Evolutionary conservation across 2,888 invertebrate species (phyloP), one percentile per base, ranked within the genome.

Genomic region (Thecophora atra): DNA sequence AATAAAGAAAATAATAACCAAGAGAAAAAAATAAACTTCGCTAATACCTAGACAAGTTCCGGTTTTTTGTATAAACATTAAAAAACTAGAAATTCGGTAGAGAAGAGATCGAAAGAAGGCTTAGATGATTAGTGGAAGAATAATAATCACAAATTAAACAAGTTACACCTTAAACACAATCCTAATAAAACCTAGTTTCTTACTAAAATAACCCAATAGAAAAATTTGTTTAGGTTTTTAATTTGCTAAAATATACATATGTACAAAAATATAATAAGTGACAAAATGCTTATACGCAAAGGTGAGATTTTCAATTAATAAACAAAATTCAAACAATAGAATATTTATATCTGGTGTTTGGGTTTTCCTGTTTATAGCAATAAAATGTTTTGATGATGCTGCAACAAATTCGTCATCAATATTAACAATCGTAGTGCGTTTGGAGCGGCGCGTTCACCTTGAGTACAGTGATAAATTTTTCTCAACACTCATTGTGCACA

Each of bases 201-300:
- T 17, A n/a, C 17, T 47, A 47, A 15, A n/a, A n/a, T 11, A 5
- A 47, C 5, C 8, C 47, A 47, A n/a, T 19, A 63, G 19, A 2
- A 21, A 64, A 11, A 7, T 26, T 44, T 13, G 44, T 21, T n/a
- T n/a, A n/a, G n/a, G n/a, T n/a, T n/a, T n/a, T n/a, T n/a, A n/a
- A n/a, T n/a, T n/a, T n/a, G n/a, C n/a, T n/a, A n/a, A n/a, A n/a
- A 51, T 24, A 21, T 65, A 6, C 52, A 30, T 13, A 66, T 26
- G 28, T 17, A 51, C 11, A 51, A 24, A 51, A 26, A 60, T 26
- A 64, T 21, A 56, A 28, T 44, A 47, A 69, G 24, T 19, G 11
- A 52, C 51, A 71, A 52, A 21, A 73, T 73, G 73, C 11, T 70
- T 24, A 60, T 74, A 69, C 54, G 60, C 69, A 74, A 72, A 62